These are phyloP conservation scores for Pelmatolapia mariae DNA, from an alignment of 2,113 vertebrate species.

Conservation along the genomic window DNA sequence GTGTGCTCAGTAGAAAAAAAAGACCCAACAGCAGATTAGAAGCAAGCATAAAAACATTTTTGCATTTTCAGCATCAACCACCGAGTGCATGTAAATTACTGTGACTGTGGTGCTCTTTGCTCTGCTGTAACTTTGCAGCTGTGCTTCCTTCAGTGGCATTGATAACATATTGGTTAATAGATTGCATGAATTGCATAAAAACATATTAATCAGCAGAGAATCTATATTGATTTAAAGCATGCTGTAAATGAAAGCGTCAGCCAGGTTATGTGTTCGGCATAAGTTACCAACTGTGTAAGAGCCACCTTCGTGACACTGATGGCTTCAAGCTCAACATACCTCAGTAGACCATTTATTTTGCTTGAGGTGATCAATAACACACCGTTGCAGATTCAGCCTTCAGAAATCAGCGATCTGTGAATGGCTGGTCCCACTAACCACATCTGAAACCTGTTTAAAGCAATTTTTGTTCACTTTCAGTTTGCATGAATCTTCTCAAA, in stretches of 20 bases:
- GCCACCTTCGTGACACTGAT: neutral
- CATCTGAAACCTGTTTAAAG: neutral
- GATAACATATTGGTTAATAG: neutral
- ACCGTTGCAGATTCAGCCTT: neutral
- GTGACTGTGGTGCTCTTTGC: neutral
- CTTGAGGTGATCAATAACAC: neutral
- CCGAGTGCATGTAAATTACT: neutral
- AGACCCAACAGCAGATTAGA: neutral
- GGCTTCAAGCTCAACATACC: neutral
- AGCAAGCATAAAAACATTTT: neutral
- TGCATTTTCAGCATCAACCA: neutral
- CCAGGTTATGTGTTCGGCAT: neutral
- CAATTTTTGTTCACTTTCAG: neutral
- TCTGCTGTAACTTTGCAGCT: neutral
- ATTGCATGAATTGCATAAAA: neutral
- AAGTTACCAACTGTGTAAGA: neutral
- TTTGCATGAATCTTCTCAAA: neutral
- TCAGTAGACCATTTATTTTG: accelerated
- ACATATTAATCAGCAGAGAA: neutral
- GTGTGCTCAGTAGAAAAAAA: neutral
- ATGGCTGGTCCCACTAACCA: neutral
- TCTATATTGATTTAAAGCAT: neutral
- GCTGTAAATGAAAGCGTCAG: neutral
- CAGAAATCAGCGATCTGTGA: neutral
- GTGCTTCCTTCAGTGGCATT: neutral